Evolutionary conservation across 2,888 invertebrate genomes (phyloP).

Genomic region (Octodonta nipae): DNA sequence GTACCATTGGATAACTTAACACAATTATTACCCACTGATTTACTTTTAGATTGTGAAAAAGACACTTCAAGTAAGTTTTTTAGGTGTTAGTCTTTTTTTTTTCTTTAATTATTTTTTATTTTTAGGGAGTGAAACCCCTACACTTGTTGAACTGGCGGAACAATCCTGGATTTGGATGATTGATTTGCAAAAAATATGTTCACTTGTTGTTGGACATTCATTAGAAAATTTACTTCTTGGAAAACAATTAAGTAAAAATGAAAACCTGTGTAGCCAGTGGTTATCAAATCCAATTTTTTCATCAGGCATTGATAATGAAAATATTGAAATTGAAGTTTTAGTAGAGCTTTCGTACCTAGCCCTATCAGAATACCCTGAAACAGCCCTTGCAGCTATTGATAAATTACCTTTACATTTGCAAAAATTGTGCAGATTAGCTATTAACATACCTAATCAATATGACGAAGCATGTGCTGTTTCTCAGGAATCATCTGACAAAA

Average conservation of each 20-base stretch:
- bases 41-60: constrained; percentile 27
- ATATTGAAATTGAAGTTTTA: constrained; percentile 14
- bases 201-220: constrained; percentile 46
- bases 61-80: constrained; percentile 22
- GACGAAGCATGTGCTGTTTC: constrained; percentile 29
- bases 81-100: constrained; percentile 5
- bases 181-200: constrained; percentile 45
- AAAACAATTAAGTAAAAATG: constrained; percentile 33
- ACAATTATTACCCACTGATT: constrained; percentile 30
- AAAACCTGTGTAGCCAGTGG: constrained; percentile 36
- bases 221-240: constrained; percentile 45
- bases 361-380: constrained; percentile 12
- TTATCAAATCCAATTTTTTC: constrained; percentile 34
- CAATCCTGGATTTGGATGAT: constrained; percentile 45
- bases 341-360: constrained; percentile 15
- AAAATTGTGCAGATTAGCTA: constrained; percentile 24
- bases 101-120: constrained; percentile 7
- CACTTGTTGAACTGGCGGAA: constrained; percentile 35
- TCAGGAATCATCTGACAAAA: constrained; percentile 16
- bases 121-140: constrained; percentile 39
- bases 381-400: constrained; percentile 16
- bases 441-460: constrained; percentile 28
- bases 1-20: constrained; percentile 34
- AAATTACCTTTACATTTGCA: constrained; percentile 20
- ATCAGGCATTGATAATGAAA: constrained; percentile 23